Base-by-base conservation (phyloP, 2,113 vertebrate genomes). In the Motacilla alba region DNA sequence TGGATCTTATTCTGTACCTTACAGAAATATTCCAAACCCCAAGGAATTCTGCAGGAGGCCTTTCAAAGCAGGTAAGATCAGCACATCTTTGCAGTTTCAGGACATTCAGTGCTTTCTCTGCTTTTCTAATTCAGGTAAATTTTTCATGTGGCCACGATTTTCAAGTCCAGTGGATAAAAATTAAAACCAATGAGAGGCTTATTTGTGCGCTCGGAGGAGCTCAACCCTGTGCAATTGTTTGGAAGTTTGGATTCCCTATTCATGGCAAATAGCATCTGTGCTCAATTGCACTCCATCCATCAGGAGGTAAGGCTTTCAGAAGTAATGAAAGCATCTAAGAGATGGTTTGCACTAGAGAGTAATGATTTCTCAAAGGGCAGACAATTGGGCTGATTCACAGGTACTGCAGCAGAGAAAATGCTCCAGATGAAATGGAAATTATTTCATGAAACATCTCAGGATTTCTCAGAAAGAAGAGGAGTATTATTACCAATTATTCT, bases 401-500 rank as follows among this genome's bases (percentile, higher is more conserved):
- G 89, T 91, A 87, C 35, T 76, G 67, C 58, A 83, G 74, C 73
- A 82, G 27, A 27, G 62, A 94, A 91, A 94, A 55, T 69, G n/a
- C 72, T 95, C 78, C 59, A 75, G 41, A 55, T 93, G 70, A 87
- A 93, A 85, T 66, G 81, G 68, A 91, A 95, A 94, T 89, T 83
- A 66, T 83, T 94, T 66, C 47, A 30, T 83, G 93, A 93, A 83
- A 74, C 55, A 56, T 78, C 78, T 88, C 78, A 80, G 72, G 50
- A 67, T 94, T 93, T 95, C 50, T 43, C 49, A 77, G 82, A 60
- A 87, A 91, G 53, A 89, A 87, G 19, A 16, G 68, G 31, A 77
- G 33, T 90, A 70, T 91, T 94, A 91, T 95, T 95, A 91, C 70
- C 79, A 94, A 93, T 97, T 95, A 91, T 87, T 93, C 63, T 83